Evolutionary conservation across 2,113 vertebrate genomes (phyloP).

Genomic region (Camelus dromedarius): DNA sequence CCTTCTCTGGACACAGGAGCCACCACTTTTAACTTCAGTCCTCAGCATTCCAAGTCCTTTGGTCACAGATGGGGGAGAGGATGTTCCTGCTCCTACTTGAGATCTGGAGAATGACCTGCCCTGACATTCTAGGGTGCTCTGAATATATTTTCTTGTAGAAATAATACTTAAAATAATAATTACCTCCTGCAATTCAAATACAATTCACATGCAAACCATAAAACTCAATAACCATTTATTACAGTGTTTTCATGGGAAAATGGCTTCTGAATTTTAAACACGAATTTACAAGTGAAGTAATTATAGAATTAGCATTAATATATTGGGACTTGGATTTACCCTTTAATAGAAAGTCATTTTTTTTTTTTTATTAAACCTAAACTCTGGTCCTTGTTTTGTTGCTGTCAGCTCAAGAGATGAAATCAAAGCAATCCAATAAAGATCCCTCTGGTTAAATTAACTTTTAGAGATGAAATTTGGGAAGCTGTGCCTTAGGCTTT

Average conservation of each 20-base stretch:
- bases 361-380: not conserved
- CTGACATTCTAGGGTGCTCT: not conserved
- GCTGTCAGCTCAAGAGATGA: conserved; percentile 2
- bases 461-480: conserved; percentile 31
- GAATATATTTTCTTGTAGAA: not conserved
- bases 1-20: not conserved
- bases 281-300: conserved; percentile 57
- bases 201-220: not conserved
- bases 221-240: conserved; percentile 18
- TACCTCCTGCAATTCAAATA: conserved; percentile 40
- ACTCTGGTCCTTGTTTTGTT: conserved; percentile 14
- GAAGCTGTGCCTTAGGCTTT: not conserved
- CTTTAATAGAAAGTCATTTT: not conserved
- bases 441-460: conserved; percentile 33
- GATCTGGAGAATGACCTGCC: not conserved
- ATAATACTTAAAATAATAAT: conserved; percentile 55
- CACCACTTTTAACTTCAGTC: not conserved
- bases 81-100: not conserved
- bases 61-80: not conserved
- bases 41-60: not conserved
- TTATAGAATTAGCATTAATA: not conserved
- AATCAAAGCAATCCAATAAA: not conserved
- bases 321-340: not conserved
- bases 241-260: not conserved
- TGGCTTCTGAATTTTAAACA: conserved; percentile 39